Evolutionary conservation across 2,888 invertebrate species (phyloP).

Genomic region (Diadegma fenestrale): DNA sequence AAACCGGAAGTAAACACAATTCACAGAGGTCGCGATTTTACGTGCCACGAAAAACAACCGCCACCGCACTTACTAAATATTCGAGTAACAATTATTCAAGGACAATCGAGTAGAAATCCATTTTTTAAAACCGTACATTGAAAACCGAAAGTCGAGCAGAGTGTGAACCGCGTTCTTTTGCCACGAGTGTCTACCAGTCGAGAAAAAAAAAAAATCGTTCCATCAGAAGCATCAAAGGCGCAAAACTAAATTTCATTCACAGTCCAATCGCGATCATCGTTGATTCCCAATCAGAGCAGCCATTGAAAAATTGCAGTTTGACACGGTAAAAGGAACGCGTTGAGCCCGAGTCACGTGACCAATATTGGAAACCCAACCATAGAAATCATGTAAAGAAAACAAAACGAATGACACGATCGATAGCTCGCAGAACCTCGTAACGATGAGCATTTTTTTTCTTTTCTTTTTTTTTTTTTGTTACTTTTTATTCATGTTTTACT

Average conservation of each 20-base stretch:
- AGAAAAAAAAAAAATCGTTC: not conserved
- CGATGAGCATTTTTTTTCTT: slow-evolving; percentile 81
- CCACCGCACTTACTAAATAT: slow-evolving; percentile 1
- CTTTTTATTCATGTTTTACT: slow-evolving; percentile 82
- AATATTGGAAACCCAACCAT: not conserved
- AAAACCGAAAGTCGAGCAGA: not conserved
- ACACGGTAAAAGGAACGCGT: not conserved
- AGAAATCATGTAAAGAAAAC: slow-evolving; percentile 18
- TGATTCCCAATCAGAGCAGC: not conserved
- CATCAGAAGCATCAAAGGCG: not conserved
- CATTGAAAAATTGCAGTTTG: not conserved
- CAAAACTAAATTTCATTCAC: not conserved
- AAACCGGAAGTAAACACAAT: slow-evolving; percentile 9
- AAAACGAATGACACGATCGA: slow-evolving; percentile 67
- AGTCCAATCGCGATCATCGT: not conserved
- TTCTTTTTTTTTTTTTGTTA: slow-evolving; percentile 84
- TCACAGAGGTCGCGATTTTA: not conserved
- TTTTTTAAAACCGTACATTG: not conserved
- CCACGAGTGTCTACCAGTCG: not conserved
- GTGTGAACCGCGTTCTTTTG: not conserved
- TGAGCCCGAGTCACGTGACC: not conserved
- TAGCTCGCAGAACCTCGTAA: slow-evolving; percentile 75
- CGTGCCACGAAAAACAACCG: not conserved
- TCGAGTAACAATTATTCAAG: not conserved
- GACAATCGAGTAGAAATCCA: not conserved